Evolutionary conservation across 2,113 vertebrate species (phyloP).

Genomic region (Perca flavescens): DNA sequence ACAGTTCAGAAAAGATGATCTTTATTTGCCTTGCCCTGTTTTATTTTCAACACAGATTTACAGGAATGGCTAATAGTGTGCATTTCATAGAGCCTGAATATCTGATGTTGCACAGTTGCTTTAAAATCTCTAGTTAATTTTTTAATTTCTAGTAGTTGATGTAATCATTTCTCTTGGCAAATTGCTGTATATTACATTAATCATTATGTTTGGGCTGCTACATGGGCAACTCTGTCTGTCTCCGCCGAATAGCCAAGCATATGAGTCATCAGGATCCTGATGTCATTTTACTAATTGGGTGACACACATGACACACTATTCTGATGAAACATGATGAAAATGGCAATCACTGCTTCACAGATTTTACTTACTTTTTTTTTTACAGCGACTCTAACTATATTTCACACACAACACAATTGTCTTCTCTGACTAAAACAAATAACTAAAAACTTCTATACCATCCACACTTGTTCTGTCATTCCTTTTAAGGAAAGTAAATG

Average conservation of each 20-base stretch:
- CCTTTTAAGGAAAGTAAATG: neutral
- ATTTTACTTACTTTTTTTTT: neutral
- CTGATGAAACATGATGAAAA: slow-evolving; percentile 71
- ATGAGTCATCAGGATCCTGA: slow-evolving; percentile 56
- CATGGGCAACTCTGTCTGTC: slow-evolving; percentile 28
- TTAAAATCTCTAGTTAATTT: neutral
- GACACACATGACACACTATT: slow-evolving; percentile 48
- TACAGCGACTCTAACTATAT: neutral
- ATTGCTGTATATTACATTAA: neutral
- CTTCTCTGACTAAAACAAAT: neutral
- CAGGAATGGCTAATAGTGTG: neutral
- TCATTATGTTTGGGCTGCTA: slow-evolving; percentile 42
- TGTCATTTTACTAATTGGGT: slow-evolving; percentile 58
- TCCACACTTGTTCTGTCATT: neutral
- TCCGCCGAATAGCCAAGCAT: slow-evolving; percentile 13
- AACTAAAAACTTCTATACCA: neutral
- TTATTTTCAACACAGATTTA: slow-evolving; percentile 2
- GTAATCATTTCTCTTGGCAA: neutral
- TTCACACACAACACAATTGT: slow-evolving; percentile 2
- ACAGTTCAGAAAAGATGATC: slow-evolving; percentile 16
- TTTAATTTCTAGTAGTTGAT: neutral
- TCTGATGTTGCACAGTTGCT: neutral
- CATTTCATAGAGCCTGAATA: neutral
- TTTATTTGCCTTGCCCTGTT: neutral
- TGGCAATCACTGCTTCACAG: neutral